Base-by-base conservation (phyloP, 2,888 invertebrate species). In the Erannis defoliaria region DNA sequence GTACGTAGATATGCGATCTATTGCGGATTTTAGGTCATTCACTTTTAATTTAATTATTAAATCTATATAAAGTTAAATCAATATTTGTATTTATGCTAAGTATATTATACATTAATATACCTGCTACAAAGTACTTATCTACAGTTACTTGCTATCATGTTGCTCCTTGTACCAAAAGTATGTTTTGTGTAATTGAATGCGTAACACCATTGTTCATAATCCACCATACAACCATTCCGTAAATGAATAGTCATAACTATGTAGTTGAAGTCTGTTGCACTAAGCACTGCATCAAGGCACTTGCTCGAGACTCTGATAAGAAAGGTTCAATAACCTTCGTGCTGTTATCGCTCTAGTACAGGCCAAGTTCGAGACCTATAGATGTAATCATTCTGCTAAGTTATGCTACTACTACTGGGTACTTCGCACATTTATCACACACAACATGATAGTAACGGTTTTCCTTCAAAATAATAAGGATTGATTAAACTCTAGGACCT, bases 301-400 rank as follows among this genome's bases (percentile, higher is more conserved):
- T 29, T 50, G 38, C 14, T 51, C 26, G 18, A 48, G 26, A 26
- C 42, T 38, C 26, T 55, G 61, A 61, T 61, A 61, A 61, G 50
- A 37, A 54, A 26, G 14, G 68, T 65, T 66, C 68, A 70, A 54
- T 64, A 40, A 64, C 59, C 68, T 55, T 54, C 4, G 19, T 26
- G 26, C 14, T 31, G 43, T 59, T 68, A 68, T 66, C 64, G 55
- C 12, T 42, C 38, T 14, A 57, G 26, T 38, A 45, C 56, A 49
- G 55, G 57, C 64, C 66, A 66, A 70, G 68, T 68, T 65, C 59
- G 56, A 64, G 51, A 62, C 31, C 35, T 55, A 61, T 43, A 50
- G n/a, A 16, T 10, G 49, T 43, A 53, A 62, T 56, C 42, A 57
- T 56, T 53, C 37, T 31, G n/a, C 29, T 55, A 42, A 1, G 56